A percentile compares a stretch with the other conserved stretches of the same genome.
These are phyloP conservation scores for Pantherophis vulpinus DNA, from an alignment of 2,797 vertebrate genomes.

Conservation along the genomic window DNA sequence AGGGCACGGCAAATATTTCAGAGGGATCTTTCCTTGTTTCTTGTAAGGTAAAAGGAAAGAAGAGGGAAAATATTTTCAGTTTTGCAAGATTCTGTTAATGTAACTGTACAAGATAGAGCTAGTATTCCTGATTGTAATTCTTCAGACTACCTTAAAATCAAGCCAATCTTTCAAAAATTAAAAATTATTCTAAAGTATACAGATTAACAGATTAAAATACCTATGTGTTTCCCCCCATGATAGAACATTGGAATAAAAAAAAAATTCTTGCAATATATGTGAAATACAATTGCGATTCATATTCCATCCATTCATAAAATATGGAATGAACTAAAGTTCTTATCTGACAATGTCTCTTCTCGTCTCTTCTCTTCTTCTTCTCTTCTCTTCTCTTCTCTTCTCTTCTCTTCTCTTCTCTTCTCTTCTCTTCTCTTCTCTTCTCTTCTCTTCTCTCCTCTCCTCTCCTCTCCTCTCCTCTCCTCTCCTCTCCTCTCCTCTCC, in stretches of 20 bases:
- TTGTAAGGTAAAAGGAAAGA: background rate
- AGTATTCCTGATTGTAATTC: background rate
- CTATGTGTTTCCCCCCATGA: background rate
- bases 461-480: background rate
- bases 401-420: no score
- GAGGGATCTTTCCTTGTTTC: background rate
- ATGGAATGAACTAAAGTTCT: background rate
- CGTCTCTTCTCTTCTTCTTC: background rate
- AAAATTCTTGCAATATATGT: background rate
- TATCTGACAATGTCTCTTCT: background rate
- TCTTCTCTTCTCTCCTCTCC: background rate
- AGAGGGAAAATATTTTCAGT: background rate
- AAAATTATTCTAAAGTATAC: background rate
- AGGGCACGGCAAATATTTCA: background rate
- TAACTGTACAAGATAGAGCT: background rate
- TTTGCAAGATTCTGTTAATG: background rate
- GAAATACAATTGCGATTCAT: background rate
- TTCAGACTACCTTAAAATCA: background rate
- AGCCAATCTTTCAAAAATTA: background rate
- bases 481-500: fast-evolving
- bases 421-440: background rate
- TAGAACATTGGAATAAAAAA: background rate
- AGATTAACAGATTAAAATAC: background rate
- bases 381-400: no score
- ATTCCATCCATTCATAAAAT: background rate